Base-by-base conservation (phyloP, 2,113 vertebrate species). In the Odobenus rosmarus region DNA sequence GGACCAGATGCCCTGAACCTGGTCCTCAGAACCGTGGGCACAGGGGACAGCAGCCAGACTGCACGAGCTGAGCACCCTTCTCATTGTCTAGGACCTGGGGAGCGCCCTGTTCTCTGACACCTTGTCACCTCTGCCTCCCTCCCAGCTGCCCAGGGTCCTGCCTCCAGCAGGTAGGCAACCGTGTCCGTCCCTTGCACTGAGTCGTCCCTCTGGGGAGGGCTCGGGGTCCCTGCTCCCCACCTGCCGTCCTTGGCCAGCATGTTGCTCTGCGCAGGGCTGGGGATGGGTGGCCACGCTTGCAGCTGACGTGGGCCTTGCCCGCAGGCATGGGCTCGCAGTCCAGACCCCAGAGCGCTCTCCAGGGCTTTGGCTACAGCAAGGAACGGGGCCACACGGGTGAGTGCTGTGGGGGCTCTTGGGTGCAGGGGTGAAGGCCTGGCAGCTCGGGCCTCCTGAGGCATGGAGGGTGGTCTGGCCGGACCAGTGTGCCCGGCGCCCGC, bases 321-420 rank as follows among this genome's bases (percentile, higher is more conserved):
- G 0, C 84, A 99, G 99, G 99, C 74, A 99, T 99, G 99, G 99
- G 99, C 53, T 99, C 99, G 36, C 99, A 98, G 72, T 88, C 98
- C n/a, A 84, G 86, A 69, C 98, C 98, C 81, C 98, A 98, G 2
- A 93, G 99, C 14, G 97, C 98, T 26, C 98, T 99, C 98, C 99
- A 99, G 96, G 99, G 99, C 4, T 99, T 99, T 0, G 99, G 99
- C 85, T 99, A 99, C 98, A 99, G 99, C 95, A 62, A 98, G 67
- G 99, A 99, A 13, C 99, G 28, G 36, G 98, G 98, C 0, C 3
- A 92, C 62, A 93, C 98, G 0, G 98, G 99, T 99, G 97, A 98
- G 99, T 93, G 7, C 69, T 12, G 1, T 7, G 0, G 0, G 28
- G 26, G 24, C 14, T 10, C 7, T 0, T 28, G 23, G 31, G 28